Base-by-base conservation (phyloP, 2,113 vertebrate genomes). In the Gadus macrocephalus region DNA sequence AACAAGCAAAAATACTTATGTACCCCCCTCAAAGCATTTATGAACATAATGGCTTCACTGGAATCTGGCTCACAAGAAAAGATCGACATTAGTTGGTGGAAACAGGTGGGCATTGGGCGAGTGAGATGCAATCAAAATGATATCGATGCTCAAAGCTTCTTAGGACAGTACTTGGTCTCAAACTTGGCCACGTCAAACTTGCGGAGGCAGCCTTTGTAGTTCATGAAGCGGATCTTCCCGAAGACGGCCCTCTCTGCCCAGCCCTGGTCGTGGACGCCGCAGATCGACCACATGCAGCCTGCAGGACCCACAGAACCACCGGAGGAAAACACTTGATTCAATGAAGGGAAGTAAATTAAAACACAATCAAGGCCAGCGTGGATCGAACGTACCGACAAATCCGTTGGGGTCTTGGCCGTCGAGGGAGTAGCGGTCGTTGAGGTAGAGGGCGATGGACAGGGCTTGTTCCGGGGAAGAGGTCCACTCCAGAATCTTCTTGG, bases 401-500 rank as follows among this genome's bases (percentile, higher is more conserved):
- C 94, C 94, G 0, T 93, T 95, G 16, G 94, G 93, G 83, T 95
- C 94, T 62, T 91, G 92, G 20, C 92, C 93, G 0, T 96, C 95
- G 77, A 95, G 87, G 78, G 90, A 72, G 0, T 93, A 95, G 75
- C 90, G 92, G 62, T 96, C 93, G 0, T 94, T 98, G 16, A 97
- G 87, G 83, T 95, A 95, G 53, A 97, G 90, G 65, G 93, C 88
- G 16, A 93, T 93, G 12, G 78, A 85, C 17, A 96, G 88, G 1
- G 94, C 94, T 76, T 95, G 93, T 73, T 95, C 93, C 0, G 95
- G 94, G 0, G 93, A 94, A 0, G 1, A 70, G 0, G 94, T 96
- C 95, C 95, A 97, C 88, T 96, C 95, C 78, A 96, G 85, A 67
- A 97, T 96, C 86, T 96, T 97, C 81, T 97, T 97, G 76, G 95